phyloP scores from a whole-genome alignment of 2,888 invertebrate genomes.

The Caenorhabditis uteleia region DNA sequence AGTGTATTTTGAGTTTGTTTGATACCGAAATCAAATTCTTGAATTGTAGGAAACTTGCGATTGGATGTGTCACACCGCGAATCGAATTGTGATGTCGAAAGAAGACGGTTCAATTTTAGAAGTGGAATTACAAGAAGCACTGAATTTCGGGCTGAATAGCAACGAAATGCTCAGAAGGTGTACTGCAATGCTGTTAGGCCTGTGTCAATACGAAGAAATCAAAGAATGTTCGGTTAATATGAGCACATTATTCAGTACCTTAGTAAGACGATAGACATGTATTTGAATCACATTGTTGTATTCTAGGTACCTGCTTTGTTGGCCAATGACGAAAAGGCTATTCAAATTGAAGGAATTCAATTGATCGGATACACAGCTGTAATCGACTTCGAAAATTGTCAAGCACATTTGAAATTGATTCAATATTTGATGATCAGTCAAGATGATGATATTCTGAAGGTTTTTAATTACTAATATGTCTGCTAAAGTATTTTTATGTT shows the following conservation, averaged over 20 bases:
- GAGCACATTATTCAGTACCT: slow-evolving; percentile 11
- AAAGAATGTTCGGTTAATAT: slow-evolving; percentile 7
- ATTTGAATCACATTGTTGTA: background rate
- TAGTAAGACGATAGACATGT: slow-evolving; percentile 5
- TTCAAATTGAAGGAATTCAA: slow-evolving; percentile 20
- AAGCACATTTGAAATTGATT: slow-evolving; percentile 17
- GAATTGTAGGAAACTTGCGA: slow-evolving; percentile 5
- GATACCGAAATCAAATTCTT: no score
- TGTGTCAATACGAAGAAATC: slow-evolving; percentile 20
- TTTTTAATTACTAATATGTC: no score
- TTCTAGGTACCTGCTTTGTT: slow-evolving; percentile 16
- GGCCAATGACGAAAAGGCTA: slow-evolving; percentile 7
- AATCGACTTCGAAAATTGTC: slow-evolving; percentile 24
- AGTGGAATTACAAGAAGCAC: slow-evolving; percentile 4
- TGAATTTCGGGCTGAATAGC: background rate
- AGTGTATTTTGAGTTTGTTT: no score
- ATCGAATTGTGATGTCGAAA: background rate
- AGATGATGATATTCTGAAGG: slow-evolving; percentile 13
- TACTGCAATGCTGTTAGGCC: slow-evolving; percentile 21
- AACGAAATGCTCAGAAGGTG: slow-evolving; percentile 10
- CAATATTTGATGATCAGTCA: slow-evolving; percentile 5
- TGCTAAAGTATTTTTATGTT: background rate
- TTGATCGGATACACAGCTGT: slow-evolving; percentile 24
- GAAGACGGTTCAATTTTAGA: background rate
- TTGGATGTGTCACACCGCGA: slow-evolving; percentile 15